A percentile compares a stretch with the other conserved stretches of the same genome.
Conservation (phyloP, 2,888 invertebrate species). For the Pollenia labialis region DNA sequence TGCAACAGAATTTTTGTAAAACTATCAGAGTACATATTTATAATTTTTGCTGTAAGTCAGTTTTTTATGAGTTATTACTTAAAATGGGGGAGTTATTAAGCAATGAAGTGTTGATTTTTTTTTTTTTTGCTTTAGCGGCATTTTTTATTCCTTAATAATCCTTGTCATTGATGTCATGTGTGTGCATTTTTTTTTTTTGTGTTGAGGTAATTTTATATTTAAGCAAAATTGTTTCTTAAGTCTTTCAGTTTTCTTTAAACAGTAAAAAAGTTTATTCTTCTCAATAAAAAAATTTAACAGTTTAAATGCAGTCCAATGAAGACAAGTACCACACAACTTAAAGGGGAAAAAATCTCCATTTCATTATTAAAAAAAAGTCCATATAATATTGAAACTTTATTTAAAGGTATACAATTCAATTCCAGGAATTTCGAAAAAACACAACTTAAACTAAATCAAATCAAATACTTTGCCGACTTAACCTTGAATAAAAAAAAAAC, state of each 20-base stretch:
- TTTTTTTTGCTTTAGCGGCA: constrained; percentile 2
- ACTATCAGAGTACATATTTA: background rate
- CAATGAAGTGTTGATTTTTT: no score
- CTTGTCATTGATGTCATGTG: constrained; percentile 24
- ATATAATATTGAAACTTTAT: constrained; percentile 39
- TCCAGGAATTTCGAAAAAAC: constrained; percentile 78
- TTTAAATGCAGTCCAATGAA: constrained; percentile 60
- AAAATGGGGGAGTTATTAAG: constrained; percentile 14
- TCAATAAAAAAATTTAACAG: constrained; percentile 39
- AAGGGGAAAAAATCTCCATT: constrained; percentile 62
- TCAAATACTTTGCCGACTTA: constrained; percentile 74
- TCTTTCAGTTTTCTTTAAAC: constrained; percentile 4
- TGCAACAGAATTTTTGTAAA: background rate
- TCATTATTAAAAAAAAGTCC: constrained; percentile 50
- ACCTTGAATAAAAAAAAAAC: constrained; percentile 62
- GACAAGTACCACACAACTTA: constrained; percentile 53
- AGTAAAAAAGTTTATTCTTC: constrained; percentile 35
- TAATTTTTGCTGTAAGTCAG: background rate
- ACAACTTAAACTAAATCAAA: constrained; percentile 73
- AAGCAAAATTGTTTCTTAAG: constrained; percentile 47
- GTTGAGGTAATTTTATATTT: constrained; percentile 70
- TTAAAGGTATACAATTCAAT: constrained; percentile 82
- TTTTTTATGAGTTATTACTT: background rate
- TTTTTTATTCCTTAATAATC: constrained; percentile 3
- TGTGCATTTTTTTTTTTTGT: constrained; percentile 41